Percentiles rank a stretch among this genome's conserved stretches.
Evolutionary conservation across 2,888 invertebrate genomes (phyloP).

Genomic region (Pheosia gnoma): DNA sequence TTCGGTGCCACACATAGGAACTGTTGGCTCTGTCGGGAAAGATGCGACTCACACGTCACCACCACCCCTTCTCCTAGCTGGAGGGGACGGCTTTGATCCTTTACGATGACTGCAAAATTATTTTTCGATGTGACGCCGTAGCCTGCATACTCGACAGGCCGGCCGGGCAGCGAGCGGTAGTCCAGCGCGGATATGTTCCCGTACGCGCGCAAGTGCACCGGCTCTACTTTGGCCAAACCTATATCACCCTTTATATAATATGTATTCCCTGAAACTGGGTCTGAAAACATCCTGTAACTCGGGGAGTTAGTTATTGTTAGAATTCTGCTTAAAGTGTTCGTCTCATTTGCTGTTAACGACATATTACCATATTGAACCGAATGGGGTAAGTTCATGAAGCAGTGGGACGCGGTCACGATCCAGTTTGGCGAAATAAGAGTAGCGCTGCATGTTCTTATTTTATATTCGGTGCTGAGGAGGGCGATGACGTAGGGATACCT

Average conservation of each 20-base stretch:
- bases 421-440: conserved; percentile 13
- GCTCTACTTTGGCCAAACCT: neutral
- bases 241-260: neutral
- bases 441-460: conserved; percentile 5
- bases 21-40: neutral
- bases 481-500: conserved; percentile 8
- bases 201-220: neutral
- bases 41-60: neutral
- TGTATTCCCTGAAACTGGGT: too few species aligned
- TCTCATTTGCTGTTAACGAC: neutral
- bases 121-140: neutral
- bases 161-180: neutral
- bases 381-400: conserved; percentile 5
- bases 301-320: neutral
- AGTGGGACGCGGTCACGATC: conserved; percentile 18
- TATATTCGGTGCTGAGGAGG: neutral
- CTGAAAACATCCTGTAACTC: neutral
- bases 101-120: neutral
- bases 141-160: neutral
- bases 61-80: conserved; percentile 7
- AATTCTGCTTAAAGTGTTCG: neutral
- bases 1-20: conserved; percentile 1
- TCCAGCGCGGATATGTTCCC: neutral
- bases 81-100: neutral
- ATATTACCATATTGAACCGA: conserved; percentile 15